phyloP scores from a whole-genome alignment of 2,888 invertebrate genomes.

The Protodeltote pygarga region DNA sequence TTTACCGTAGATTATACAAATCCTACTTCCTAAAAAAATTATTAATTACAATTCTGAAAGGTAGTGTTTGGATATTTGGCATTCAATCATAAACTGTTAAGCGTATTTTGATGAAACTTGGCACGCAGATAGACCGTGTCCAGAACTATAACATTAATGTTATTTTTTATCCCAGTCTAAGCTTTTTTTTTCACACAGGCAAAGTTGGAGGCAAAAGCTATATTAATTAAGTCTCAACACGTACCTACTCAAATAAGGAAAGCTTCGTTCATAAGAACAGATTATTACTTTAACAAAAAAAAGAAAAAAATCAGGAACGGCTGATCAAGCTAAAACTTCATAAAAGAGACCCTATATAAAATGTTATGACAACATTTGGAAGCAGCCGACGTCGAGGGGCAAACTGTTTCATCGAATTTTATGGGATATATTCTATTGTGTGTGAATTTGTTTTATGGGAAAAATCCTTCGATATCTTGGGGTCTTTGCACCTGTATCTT shows the following conservation, averaged over 20 bases:
- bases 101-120: no score
- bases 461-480: neutral
- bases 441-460: neutral
- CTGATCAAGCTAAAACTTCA: conserved; percentile 2
- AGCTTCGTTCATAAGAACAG: neutral
- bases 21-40: no score
- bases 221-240: neutral
- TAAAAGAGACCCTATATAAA: conserved; percentile 18
- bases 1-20: no score
- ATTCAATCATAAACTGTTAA: no score
- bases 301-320: conserved; percentile 4
- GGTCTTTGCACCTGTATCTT: no score
- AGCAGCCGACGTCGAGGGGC: conserved; percentile 1
- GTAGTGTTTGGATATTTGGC: no score
- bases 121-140: no score
- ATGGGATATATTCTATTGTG: conserved; percentile 4
- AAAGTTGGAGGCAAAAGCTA: no score
- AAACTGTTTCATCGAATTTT: conserved; percentile 12
- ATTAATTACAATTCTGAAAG: no score
- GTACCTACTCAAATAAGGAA: neutral
- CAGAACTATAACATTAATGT: no score
- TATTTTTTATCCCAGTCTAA: no score
- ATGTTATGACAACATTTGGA: conserved; percentile 12
- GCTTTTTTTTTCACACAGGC: no score
- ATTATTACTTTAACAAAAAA: conserved; percentile 6